phyloP scores from a whole-genome alignment of 2,888 invertebrate species.

The Sabellastarte sp. region DNA sequence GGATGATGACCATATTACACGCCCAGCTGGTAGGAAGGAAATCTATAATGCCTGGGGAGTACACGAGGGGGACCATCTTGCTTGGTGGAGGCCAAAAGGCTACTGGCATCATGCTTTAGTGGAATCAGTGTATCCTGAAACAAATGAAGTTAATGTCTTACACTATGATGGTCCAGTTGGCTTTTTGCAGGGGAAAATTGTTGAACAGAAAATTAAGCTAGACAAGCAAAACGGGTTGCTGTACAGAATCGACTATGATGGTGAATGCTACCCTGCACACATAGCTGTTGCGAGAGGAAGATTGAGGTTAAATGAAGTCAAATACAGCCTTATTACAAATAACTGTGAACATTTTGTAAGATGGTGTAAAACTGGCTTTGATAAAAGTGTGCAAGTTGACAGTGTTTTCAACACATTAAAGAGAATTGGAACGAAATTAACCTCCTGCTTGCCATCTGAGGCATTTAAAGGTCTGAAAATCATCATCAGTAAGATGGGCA shows the following conservation, averaged over 20 bases:
- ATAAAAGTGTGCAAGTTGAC: not conserved
- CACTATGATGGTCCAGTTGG: not conserved
- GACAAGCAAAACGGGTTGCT: not conserved
- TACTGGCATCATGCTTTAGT: conserved; percentile 2
- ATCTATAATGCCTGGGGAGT: not conserved
- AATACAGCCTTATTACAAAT: not conserved
- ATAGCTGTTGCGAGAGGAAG: not conserved
- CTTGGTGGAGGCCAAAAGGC: not conserved
- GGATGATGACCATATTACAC: not conserved
- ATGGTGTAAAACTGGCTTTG: conserved; percentile 1
- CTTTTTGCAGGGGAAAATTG: not conserved
- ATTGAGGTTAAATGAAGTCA: not conserved
- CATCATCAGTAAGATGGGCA: not conserved
- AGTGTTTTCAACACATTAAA: not conserved
- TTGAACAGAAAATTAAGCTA: not conserved
- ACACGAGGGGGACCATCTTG: conserved; percentile 1
- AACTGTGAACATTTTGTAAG: conserved; percentile 1
- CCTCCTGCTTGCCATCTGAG: no score
- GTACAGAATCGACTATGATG: not conserved
- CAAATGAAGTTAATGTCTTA: not conserved
- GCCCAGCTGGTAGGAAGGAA: not conserved
- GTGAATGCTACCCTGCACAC: not conserved
- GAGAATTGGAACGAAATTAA: not conserved
- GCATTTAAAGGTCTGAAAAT: not conserved
- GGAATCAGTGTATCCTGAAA: not conserved